Base-by-base conservation (phyloP, 1,140 invertebrate species). In the Camponotus vicinus region DNA sequence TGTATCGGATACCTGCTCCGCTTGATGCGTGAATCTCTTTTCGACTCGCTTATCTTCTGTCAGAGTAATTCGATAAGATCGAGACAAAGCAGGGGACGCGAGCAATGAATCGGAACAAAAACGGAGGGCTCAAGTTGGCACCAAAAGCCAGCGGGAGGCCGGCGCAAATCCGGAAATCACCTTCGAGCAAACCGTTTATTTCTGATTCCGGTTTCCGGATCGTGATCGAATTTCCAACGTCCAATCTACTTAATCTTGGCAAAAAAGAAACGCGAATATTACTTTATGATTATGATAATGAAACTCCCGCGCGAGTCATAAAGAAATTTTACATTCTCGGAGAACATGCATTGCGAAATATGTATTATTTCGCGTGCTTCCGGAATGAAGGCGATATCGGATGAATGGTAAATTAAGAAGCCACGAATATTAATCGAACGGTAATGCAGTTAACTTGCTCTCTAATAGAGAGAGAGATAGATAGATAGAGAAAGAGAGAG, bases 191-290 rank as follows among this genome's bases (percentile, higher is more conserved):
- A 82, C 67, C 27, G 82, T n/a, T 64, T 71, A 63, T 13, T 73
- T 34, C 86, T 84, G 86, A 85, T 87, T 85, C 86, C 71, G 64
- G 64, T 85, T 87, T 85, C 86, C 64, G 32, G 70, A 70, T 61
- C 34, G 40, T 45, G 70, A 37, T 66, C 37, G 55, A 86, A 86
- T 71, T 87, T 69, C 86, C 27, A 77, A 37, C 59, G 21, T 63
- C 32, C 73, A 78, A 85, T 78, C 71, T 69, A 42, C 49, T 85
- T 78, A 85, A 85, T 85, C 73, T 83, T 45, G 45, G 15, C 21
- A 8, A 42, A n/a, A 57, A 63, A 49, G 21, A 61, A 73, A 83
- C 34, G 67, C 13, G 21, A 15, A 40, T 70, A 55, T 42, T 82
- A 83, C 49, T 83, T 83, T 42, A 75, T 55, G 27, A 83, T 73